Base-by-base conservation (phyloP, 2,888 invertebrate species). In the Troides oblongomaculatus region DNA sequence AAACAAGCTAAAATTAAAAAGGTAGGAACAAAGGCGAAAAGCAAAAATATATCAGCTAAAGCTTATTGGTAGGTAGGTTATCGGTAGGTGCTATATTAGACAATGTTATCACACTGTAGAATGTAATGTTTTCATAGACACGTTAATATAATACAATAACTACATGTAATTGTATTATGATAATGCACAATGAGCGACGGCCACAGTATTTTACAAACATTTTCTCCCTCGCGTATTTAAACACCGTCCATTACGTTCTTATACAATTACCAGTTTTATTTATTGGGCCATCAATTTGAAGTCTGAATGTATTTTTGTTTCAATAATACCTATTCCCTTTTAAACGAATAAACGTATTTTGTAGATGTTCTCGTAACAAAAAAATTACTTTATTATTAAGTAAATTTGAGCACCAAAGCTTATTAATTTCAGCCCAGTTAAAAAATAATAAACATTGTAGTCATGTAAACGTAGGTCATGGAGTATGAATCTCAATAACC, bases 171-270 rank as follows among this genome's bases (percentile, higher is more conserved):
- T 39, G 30, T 61, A 65, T 56, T 65, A 65, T 65, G 46, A 65
- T 36, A 50, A 57, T 59, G 46, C 30, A 66, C 66, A 66, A 66
- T 66, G 66, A 66, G 60, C 8, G 60, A 60, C 21, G 50, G 46
- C 30, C 46, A 46, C 46, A 25, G 43, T 59, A 66, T 60, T 66
- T 66, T 50, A 60, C 39, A 66, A 66, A 66, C 30, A 66, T 60
- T 66, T 66, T 60, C n/a, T 39, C 60, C n/a, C 30, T 50, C 46
- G 30, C 59, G 59, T 18, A 59, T 66, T 46, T n/a, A 66, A 66
- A 66, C 66, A 60, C 21, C 50, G 59, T 60, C 46, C 50, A 50
- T 60, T 50, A 50, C 21, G 57, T 18, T 61, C 39, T 39, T 39
- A 60, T 36, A 61, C 36, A 39, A 61, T 61, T 39, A 61, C 61